phyloP scores from a whole-genome alignment of 2,888 invertebrate genomes.

The Adelphocoris suturalis region DNA sequence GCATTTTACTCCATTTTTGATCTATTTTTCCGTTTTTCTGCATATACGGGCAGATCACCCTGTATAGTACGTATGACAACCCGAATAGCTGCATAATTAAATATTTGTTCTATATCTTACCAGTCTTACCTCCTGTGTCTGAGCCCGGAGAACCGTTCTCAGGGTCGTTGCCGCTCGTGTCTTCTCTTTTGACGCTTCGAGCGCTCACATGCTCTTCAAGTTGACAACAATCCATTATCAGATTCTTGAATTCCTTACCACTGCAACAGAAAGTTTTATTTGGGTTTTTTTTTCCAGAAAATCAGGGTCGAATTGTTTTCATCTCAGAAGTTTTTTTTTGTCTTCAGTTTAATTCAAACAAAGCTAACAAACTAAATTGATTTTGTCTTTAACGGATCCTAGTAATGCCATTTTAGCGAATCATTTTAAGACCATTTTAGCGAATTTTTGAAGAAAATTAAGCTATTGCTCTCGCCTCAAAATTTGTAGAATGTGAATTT shows the following conservation, averaged over 20 bases:
- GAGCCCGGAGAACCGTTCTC: constrained; percentile 94
- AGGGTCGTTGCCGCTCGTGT: constrained; percentile 87
- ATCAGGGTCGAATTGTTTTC: not conserved
- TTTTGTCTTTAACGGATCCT: too few species aligned
- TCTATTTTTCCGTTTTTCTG: too few species aligned
- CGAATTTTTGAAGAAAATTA: too few species aligned
- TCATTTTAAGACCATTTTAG: too few species aligned
- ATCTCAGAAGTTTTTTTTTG: not conserved
- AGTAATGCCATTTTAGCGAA: too few species aligned
- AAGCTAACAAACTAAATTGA: not conserved
- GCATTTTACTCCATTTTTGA: too few species aligned
- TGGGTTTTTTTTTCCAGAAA: not conserved
- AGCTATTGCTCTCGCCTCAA: too few species aligned
- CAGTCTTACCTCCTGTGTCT: constrained; percentile 80
- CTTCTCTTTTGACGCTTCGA: constrained; percentile 89
- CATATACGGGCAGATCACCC: too few species aligned
- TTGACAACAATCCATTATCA: constrained; percentile 96
- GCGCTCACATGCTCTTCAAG: constrained; percentile 88
- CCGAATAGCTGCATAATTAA: too few species aligned
- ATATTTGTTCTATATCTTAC: not conserved
- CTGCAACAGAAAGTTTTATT: constrained; percentile 80
- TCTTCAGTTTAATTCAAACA: not conserved
- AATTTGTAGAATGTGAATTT: too few species aligned
- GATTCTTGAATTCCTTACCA: constrained; percentile 92
- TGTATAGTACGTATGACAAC: too few species aligned